Percentiles rank a stretch among this genome's conserved stretches.
phyloP scores from a whole-genome alignment of 2,113 vertebrate genomes.

The Oryzias curvinotus region DNA sequence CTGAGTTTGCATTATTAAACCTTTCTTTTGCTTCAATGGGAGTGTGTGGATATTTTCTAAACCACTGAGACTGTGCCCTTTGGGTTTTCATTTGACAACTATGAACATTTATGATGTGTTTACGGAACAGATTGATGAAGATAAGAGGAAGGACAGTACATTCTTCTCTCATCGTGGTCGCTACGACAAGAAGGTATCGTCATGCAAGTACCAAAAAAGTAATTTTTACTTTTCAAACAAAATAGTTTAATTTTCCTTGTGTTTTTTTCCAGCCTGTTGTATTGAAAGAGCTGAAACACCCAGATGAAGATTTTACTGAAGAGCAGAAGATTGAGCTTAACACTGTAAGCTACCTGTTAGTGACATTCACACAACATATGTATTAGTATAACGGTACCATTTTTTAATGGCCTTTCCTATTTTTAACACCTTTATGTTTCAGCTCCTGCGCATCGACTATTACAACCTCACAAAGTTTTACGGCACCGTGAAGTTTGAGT shows the following conservation, averaged over 20 bases:
- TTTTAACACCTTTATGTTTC: slow-evolving; percentile 19
- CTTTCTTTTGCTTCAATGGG: too few relatives aligned
- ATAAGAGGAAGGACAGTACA: slow-evolving; percentile 84
- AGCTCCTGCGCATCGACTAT: slow-evolving; percentile 92
- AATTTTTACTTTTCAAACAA: neutral
- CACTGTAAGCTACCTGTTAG: slow-evolving; percentile 73
- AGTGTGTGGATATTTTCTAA: too few relatives aligned
- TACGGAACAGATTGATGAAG: slow-evolving; percentile 88
- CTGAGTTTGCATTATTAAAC: too few relatives aligned
- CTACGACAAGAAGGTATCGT: slow-evolving; percentile 92
- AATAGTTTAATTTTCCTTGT: neutral
- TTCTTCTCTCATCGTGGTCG: slow-evolving; percentile 82
- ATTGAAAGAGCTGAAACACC: slow-evolving; percentile 88
- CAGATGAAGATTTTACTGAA: slow-evolving; percentile 87
- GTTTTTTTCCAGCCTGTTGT: slow-evolving; percentile 83
- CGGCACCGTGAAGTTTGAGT: slow-evolving; percentile 92
- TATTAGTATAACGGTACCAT: too few relatives aligned
- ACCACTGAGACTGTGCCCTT: too few relatives aligned
- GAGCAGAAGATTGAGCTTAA: slow-evolving; percentile 93
- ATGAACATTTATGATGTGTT: neutral
- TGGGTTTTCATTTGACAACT: too few relatives aligned
- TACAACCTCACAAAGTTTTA: slow-evolving; percentile 99
- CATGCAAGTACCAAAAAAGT: neutral
- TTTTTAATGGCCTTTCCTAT: neutral
- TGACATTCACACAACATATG: neutral